A percentile compares a stretch with the other conserved stretches of the same genome.
Conservation (phyloP, 2,888 invertebrate genomes). For the Eledona agricola region DNA sequence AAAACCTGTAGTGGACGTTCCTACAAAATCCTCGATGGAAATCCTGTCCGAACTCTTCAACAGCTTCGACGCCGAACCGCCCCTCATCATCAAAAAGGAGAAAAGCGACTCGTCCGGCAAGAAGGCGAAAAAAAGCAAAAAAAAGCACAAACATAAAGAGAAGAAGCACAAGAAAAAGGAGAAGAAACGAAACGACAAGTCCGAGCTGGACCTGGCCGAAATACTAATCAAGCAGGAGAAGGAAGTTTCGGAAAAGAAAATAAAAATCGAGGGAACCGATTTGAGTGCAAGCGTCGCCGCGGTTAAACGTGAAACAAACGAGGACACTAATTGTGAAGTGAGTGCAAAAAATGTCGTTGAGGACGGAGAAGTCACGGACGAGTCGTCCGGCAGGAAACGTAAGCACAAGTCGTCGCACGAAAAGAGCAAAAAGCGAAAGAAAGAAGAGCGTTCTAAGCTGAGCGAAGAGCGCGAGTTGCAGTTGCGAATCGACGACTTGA, state of each 20-base stretch:
- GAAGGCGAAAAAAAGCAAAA: slow-evolving; percentile 67
- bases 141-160: slow-evolving; percentile 68
- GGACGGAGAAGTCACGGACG: slow-evolving; percentile 69
- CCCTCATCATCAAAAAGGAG: slow-evolving; percentile 60
- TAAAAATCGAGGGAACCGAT: slow-evolving; percentile 55
- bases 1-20: slow-evolving; percentile 50
- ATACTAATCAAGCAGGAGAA: slow-evolving; percentile 58
- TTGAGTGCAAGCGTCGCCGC: slow-evolving; percentile 30
- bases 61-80: slow-evolving; percentile 79
- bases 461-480: slow-evolving; percentile 28
- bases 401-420: slow-evolving; percentile 41
- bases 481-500: slow-evolving; percentile 46
- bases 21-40: slow-evolving; percentile 76
- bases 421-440: slow-evolving; percentile 42
- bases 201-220: slow-evolving; percentile 55
- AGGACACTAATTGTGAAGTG: slow-evolving; percentile 8
- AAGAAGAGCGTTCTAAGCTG: slow-evolving; percentile 37
- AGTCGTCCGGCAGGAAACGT: slow-evolving; percentile 28
- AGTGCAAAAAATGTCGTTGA: slow-evolving; percentile 61
- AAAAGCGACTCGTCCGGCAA: slow-evolving; percentile 60
- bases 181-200: slow-evolving; percentile 55
- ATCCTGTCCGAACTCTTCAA: slow-evolving; percentile 85
- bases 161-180: slow-evolving; percentile 66
- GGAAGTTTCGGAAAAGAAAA: slow-evolving; percentile 52
- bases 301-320: slow-evolving; percentile 36